A percentile compares a stretch with the other conserved stretches of the same genome.
These are phyloP conservation scores for Philopedon plagiatum DNA, from an alignment of 2,888 invertebrate species.

Conservation along the genomic window DNA sequence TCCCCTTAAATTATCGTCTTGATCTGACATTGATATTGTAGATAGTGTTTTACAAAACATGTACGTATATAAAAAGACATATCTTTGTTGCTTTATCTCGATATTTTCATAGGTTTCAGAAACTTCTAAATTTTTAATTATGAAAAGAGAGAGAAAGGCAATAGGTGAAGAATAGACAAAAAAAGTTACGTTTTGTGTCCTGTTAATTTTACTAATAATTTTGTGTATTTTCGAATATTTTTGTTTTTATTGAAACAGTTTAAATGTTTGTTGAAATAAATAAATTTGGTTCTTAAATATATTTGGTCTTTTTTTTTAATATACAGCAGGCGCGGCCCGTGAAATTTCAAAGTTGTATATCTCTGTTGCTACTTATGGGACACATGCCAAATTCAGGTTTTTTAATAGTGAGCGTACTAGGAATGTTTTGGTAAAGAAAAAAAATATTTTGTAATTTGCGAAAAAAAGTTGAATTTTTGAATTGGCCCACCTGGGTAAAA, in stretches of 20 bases:
- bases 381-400: too few species aligned
- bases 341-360: too few species aligned
- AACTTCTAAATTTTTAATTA: background rate
- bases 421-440: too few species aligned
- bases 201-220: background rate
- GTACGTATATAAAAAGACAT: background rate
- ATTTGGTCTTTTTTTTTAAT: too few species aligned
- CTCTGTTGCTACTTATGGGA: too few species aligned
- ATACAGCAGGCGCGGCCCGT: too few species aligned
- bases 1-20: background rate
- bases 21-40: constrained; percentile 23
- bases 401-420: too few species aligned
- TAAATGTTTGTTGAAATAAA: background rate
- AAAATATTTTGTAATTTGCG: too few species aligned
- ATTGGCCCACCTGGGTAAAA: too few species aligned
- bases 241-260: background rate
- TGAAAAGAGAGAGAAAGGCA: too few species aligned
- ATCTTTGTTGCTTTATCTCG: background rate
- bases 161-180: background rate
- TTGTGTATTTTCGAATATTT: background rate
- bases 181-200: background rate
- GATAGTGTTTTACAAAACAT: constrained; percentile 5
- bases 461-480: too few species aligned
- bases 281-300: too few species aligned
- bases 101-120: background rate